Evolutionary conservation across 1,140 invertebrate species (phyloP).

Genomic region (Pachyrhynchus sulphureomaculatus): DNA sequence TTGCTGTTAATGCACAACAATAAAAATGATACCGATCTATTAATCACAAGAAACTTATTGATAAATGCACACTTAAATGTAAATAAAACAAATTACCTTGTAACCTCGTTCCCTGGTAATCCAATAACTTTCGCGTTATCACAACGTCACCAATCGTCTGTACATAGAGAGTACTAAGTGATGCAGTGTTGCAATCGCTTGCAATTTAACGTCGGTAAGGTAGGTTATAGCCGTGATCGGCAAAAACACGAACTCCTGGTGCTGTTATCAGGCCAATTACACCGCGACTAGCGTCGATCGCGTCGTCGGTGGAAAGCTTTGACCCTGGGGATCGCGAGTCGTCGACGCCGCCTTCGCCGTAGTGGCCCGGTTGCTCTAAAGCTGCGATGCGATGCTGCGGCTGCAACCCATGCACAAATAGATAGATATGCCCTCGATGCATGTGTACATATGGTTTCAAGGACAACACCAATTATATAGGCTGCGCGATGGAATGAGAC

Average conservation of each 20-base stretch:
- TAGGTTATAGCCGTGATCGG: conserved; percentile 7
- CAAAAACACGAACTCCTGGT: conserved; percentile 3
- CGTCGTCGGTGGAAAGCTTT: conserved; percentile 13
- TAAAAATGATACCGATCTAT: no score
- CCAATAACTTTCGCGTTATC: conserved; percentile 30
- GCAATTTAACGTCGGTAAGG: conserved; percentile 10
- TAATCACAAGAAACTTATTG: neutral
- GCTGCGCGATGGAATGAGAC: conserved; percentile 28
- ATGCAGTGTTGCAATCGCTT: conserved; percentile 22
- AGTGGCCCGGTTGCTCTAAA: conserved; percentile 5
- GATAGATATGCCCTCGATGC: conserved; percentile 39
- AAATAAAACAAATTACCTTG: conserved; percentile 31
- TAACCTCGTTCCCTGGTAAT: conserved; percentile 30
- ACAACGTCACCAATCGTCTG: conserved; percentile 24
- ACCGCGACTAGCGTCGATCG: neutral
- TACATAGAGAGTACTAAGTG: neutral
- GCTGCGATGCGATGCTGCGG: conserved; percentile 7
- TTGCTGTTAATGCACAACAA: no score
- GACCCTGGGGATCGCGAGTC: conserved; percentile 12
- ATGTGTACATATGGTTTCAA: conserved; percentile 43
- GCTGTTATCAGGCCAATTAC: conserved; percentile 3
- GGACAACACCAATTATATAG: conserved; percentile 42
- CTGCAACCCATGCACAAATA: conserved; percentile 35
- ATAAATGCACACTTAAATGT: neutral
- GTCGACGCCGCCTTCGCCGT: conserved; percentile 21